Base-by-base conservation (phyloP, 2,888 invertebrate species). In the Pammene fasciana region DNA sequence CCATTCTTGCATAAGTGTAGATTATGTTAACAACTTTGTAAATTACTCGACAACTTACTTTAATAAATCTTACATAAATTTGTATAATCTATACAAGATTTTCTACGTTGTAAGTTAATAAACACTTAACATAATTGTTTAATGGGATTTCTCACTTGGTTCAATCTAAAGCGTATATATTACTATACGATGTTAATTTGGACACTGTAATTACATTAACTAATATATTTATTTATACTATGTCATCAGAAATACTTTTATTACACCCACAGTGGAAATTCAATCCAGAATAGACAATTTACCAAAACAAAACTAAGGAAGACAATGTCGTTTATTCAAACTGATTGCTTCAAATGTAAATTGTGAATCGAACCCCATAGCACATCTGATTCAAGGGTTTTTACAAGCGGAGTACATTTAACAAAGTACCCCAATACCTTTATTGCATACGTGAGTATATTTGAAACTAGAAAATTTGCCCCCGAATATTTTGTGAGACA, bases 381-480 rank as follows among this genome's bases (percentile, higher is more conserved):
- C 45, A 41, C 26, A 71, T 48, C 64, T 18, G 26, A 59, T 68
- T 65, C 65, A 61, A 56, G 46, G 64, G 48, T 65, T 67, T 67
- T 65, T 65, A 68, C 60, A 68, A 64, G 75, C 72, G 79, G 78
- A 75, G 80, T 79, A 82, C 76, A 84, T 84, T 84, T 81, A 76
- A 73, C 72, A 76, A 81, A 84, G 83, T 82, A 80, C 80, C 79
- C 79, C 80, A 79, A 85, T 84, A 82, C 81, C 84, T 85, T 89
- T 88, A 89, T 87, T 85, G 84, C 86, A 78, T 83, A 84, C 87
- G 83, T 85, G 85, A 88, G 83, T 87, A 80, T 83, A 85, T 88
- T 86, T 79, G 82, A 79, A 85, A 86, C 82, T 86, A 78, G 75
- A 84, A 80, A 85, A 80, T 83, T 82, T 82, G 78, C 81, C 85